These are phyloP conservation scores for Nixonia krombeini DNA, from an alignment of 1,140 invertebrate species.

Conservation along the genomic window DNA sequence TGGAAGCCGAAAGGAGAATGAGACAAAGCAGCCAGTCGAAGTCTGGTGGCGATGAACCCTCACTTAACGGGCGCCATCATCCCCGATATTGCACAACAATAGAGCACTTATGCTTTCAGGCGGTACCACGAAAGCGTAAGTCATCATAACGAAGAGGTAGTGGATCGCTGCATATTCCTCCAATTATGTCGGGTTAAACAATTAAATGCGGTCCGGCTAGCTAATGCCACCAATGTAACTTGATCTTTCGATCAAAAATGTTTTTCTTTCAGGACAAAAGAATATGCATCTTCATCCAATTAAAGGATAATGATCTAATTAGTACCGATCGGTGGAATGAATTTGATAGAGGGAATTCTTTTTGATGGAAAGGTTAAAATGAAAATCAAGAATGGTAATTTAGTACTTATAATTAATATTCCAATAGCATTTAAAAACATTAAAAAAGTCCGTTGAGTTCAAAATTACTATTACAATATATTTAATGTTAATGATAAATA, in stretches of 20 bases:
- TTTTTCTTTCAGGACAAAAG: slow-evolving; percentile 42
- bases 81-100: slow-evolving; percentile 56
- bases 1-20: slow-evolving; percentile 16
- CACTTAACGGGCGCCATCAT: slow-evolving; percentile 50
- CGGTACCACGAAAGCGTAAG: slow-evolving; percentile 53
- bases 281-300: slow-evolving; percentile 66
- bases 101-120: slow-evolving; percentile 58
- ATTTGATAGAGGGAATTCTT: too few species aligned
- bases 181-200: slow-evolving; percentile 63
- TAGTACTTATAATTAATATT: too few species aligned
- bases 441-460: too few species aligned
- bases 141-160: slow-evolving; percentile 59
- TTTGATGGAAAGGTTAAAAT: too few species aligned
- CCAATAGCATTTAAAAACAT: too few species aligned
- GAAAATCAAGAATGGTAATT: too few species aligned
- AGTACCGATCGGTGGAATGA: slow-evolving; percentile 17
- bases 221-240: slow-evolving; percentile 24
- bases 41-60: slow-evolving; percentile 50
- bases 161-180: slow-evolving; percentile 42
- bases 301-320: slow-evolving; percentile 57
- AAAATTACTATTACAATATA: too few species aligned
- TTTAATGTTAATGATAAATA: too few species aligned
- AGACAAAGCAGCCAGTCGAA: slow-evolving; percentile 2
- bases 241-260: background rate
- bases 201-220: slow-evolving; percentile 55